phyloP scores from a whole-genome alignment of 2,113 vertebrate genomes.

The Poeciliopsis turrubarensis region DNA sequence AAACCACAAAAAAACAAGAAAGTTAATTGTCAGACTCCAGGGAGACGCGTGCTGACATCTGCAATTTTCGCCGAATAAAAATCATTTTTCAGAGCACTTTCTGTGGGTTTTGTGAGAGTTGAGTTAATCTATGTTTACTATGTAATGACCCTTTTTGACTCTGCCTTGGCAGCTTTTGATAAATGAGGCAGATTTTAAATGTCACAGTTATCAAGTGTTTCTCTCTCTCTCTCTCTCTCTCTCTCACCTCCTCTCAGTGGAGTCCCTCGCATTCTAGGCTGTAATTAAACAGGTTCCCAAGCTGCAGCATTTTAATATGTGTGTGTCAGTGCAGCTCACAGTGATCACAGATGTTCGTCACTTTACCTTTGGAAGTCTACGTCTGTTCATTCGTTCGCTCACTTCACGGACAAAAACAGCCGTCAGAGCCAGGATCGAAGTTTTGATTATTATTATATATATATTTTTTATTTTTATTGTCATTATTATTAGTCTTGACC shows the following conservation, averaged over 20 bases:
- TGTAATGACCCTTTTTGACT: conserved; percentile 78
- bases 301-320: conserved; percentile 42
- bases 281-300: conserved; percentile 71
- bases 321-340: conserved; percentile 20
- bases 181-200: conserved; percentile 80
- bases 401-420: neutral
- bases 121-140: conserved; percentile 78
- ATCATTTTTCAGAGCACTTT: conserved; percentile 62
- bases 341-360: neutral
- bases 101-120: conserved; percentile 64
- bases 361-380: neutral
- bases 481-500: no score
- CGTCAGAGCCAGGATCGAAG: no score
- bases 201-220: conserved; percentile 76
- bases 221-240: conserved; percentile 20
- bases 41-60: conserved; percentile 60
- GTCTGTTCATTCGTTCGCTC: neutral
- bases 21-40: conserved; percentile 57
- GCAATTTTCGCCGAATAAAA: conserved; percentile 58
- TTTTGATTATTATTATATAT: no score
- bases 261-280: conserved; percentile 62
- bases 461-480: no score
- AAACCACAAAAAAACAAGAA: conserved; percentile 25
- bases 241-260: conserved; percentile 25
- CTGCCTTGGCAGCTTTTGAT: conserved; percentile 76